Conservation (phyloP, 2,113 vertebrate species). For the Onychorhynchus coronatus region DNA sequence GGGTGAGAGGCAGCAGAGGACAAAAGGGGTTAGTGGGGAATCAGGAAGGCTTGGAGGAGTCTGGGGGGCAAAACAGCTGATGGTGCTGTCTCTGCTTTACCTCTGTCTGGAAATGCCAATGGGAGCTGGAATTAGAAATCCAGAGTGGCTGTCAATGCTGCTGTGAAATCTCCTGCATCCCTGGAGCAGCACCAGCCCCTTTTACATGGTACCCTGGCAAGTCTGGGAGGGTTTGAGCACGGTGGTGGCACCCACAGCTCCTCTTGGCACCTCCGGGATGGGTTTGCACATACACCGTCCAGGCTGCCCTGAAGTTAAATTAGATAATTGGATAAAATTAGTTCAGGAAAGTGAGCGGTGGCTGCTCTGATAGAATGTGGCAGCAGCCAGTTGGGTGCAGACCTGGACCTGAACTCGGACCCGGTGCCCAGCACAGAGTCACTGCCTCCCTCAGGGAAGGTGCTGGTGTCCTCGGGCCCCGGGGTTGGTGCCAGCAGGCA, state of each 20-base stretch:
- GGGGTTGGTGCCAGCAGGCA: constrained; percentile 5
- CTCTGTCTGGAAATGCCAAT: background rate
- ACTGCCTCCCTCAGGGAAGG: background rate
- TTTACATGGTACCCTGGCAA: background rate
- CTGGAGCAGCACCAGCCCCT: background rate
- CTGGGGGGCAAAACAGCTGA: background rate
- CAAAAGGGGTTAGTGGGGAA: background rate
- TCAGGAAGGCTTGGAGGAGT: background rate
- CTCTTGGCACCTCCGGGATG: background rate
- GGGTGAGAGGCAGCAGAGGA: too few species aligned
- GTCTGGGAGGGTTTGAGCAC: background rate
- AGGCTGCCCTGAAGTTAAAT: background rate
- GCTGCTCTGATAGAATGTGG: background rate
- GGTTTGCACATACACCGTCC: background rate
- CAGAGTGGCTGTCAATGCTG: background rate
- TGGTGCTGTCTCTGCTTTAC: background rate
- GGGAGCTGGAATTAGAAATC: background rate
- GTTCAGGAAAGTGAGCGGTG: background rate
- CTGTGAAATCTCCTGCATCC: background rate
- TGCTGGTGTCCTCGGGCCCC: background rate
- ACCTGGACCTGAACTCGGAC: background rate
- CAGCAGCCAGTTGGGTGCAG: rapidly evolving
- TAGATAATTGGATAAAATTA: background rate
- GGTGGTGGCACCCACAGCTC: background rate
- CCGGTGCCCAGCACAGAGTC: background rate